These are phyloP conservation scores for Penelope pileata DNA, from an alignment of 2,113 vertebrate genomes.

Conservation along the genomic window DNA sequence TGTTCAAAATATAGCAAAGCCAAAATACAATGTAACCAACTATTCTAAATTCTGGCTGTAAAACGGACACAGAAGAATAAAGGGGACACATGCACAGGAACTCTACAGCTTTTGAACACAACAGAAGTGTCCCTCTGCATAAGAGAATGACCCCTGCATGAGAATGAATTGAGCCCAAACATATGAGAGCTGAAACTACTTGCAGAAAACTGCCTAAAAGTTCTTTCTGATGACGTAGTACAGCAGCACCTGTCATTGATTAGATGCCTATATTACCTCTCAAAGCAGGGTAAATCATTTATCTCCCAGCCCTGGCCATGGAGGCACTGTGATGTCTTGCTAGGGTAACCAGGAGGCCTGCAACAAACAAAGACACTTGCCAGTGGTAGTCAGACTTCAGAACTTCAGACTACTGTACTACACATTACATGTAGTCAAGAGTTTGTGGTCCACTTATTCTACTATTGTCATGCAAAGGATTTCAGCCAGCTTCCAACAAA, in stretches of 20 bases:
- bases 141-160: not conserved
- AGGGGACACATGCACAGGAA: not conserved
- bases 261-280: not conserved
- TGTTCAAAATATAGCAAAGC: not conserved
- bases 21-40: not conserved
- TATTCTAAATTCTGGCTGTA: not conserved
- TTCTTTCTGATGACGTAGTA: not conserved
- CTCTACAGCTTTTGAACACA: not conserved
- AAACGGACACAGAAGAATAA: not conserved
- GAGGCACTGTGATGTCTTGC: not conserved
- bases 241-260: not conserved
- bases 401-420: not conserved
- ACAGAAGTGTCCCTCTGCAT: not conserved
- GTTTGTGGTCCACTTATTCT: not conserved
- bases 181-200: not conserved
- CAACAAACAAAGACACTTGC: not conserved
- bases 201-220: not conserved
- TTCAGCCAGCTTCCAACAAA: not conserved
- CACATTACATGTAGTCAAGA: not conserved
- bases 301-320: not conserved
- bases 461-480: not conserved
- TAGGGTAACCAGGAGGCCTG: not conserved
- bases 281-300: not conserved
- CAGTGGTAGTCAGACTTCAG: not conserved
- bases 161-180: not conserved